These are phyloP conservation scores for Erinaceus europaeus DNA, from an alignment of 2,113 vertebrate genomes.

Conservation along the genomic window DNA sequence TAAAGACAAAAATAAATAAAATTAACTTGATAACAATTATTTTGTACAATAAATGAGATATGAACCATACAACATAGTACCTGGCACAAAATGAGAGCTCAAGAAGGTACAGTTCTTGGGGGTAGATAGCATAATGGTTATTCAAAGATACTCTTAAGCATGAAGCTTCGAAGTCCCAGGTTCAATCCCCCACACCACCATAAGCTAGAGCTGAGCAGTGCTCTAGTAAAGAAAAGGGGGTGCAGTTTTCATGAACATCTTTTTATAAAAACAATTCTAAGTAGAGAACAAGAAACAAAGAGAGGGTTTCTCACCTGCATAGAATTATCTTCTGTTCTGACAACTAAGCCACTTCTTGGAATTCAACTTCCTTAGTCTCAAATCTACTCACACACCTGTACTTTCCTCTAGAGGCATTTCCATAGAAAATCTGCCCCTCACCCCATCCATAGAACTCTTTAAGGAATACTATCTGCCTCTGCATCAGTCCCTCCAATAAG, in stretches of 20 bases:
- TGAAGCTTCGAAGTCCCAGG: too few relatives aligned
- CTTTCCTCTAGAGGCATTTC: conserved; percentile 9
- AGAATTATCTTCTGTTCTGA: conserved; percentile 33
- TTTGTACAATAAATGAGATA: conserved; percentile 2
- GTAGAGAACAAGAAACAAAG: conserved; percentile 15
- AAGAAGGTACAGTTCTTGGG: too few relatives aligned
- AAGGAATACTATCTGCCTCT: not conserved
- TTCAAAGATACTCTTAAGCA: too few relatives aligned
- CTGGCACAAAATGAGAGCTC: not conserved
- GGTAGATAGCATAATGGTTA: too few relatives aligned
- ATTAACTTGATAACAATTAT: conserved; percentile 5
- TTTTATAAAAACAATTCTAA: conserved; percentile 8
- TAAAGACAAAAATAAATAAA: too few relatives aligned
- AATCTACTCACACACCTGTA: not conserved
- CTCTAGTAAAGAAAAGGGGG: not conserved
- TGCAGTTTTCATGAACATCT: not conserved
- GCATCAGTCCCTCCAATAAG: not conserved
- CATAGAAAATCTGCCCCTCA: too few relatives aligned
- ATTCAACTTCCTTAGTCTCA: not conserved
- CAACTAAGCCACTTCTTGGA: not conserved
- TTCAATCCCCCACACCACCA: too few relatives aligned
- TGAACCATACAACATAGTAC: not conserved
- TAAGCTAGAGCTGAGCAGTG: too few relatives aligned
- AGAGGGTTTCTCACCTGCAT: not conserved
- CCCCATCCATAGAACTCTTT: conserved; percentile 29